Conservation (phyloP, 2,113 vertebrate species). For the Coturnix japonica region DNA sequence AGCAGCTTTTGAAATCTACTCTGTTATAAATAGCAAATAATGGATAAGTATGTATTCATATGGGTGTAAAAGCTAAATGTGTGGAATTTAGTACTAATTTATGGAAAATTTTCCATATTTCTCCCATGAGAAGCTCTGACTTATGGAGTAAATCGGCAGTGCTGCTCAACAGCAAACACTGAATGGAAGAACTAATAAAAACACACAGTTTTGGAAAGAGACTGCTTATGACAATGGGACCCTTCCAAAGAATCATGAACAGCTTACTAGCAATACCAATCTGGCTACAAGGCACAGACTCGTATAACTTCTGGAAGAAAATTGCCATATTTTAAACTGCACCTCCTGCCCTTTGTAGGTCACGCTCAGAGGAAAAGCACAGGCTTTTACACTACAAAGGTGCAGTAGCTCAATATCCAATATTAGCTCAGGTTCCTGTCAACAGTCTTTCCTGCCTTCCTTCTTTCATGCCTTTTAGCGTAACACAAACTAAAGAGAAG, state of each 20-base stretch:
- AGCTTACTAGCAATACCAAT: not conserved
- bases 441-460: not conserved
- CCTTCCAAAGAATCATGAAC: not conserved
- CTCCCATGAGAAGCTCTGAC: not conserved
- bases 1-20: not conserved
- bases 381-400: not conserved
- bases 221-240: not conserved
- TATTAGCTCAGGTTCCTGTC: not conserved
- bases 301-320: not conserved
- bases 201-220: not conserved
- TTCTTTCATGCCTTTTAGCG: not conserved
- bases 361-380: not conserved
- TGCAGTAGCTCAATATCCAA: not conserved
- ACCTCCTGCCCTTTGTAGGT: not conserved
- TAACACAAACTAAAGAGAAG: not conserved
- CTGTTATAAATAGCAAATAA: not conserved
- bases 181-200: not conserved
- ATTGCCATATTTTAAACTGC: constrained; percentile 27
- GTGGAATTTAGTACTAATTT: not conserved
- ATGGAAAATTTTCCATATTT: not conserved
- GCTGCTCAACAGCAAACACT: not conserved
- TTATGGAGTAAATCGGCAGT: not conserved
- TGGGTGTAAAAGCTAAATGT: accelerated
- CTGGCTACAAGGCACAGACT: not conserved
- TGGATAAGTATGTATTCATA: not conserved